A percentile compares a stretch with the other conserved stretches of the same genome.
These are phyloP conservation scores for Bacillus rossius DNA, from an alignment of 1,140 invertebrate species.

Conservation along the genomic window DNA sequence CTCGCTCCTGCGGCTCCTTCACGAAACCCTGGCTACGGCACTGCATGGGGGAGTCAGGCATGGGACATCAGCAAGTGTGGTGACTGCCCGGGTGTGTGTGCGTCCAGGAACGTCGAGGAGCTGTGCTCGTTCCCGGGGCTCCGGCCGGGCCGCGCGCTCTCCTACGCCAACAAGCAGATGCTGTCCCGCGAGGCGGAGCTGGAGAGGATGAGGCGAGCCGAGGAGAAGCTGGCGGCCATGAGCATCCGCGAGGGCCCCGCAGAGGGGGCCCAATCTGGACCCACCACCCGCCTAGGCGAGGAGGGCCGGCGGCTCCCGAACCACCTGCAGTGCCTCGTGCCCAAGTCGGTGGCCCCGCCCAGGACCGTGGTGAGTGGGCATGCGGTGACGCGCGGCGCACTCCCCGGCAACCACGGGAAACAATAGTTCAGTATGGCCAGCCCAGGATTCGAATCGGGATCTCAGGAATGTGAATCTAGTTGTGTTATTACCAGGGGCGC, in stretches of 20 bases:
- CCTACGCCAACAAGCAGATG: slow-evolving; percentile 70
- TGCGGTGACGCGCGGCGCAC: too few relatives aligned
- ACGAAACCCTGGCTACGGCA: too few relatives aligned
- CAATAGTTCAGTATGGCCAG: not conserved
- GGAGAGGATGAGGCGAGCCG: slow-evolving; percentile 57
- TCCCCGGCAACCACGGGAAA: too few relatives aligned
- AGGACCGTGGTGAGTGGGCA: not conserved
- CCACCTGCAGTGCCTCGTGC: slow-evolving; percentile 57
- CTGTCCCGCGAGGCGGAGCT: slow-evolving; percentile 70
- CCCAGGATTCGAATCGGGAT: not conserved
- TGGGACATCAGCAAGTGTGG: too few relatives aligned
- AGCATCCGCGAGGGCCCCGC: too few relatives aligned
- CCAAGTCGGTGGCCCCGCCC: slow-evolving; percentile 36
- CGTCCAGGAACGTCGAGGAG: slow-evolving; percentile 48
- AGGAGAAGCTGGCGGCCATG: slow-evolving; percentile 17
- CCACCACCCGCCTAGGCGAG: too few relatives aligned
- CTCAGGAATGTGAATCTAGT: not conserved
- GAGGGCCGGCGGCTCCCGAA: slow-evolving; percentile 44
- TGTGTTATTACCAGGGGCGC: too few relatives aligned
- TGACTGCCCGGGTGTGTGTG: not conserved
- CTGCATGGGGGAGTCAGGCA: too few relatives aligned
- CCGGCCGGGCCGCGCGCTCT: slow-evolving; percentile 39
- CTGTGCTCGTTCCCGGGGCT: slow-evolving; percentile 43
- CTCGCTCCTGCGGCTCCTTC: too few relatives aligned
- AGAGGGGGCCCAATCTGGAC: too few relatives aligned